phyloP scores from a whole-genome alignment of 2,113 vertebrate genomes.

The Alaudala cheleensis region DNA sequence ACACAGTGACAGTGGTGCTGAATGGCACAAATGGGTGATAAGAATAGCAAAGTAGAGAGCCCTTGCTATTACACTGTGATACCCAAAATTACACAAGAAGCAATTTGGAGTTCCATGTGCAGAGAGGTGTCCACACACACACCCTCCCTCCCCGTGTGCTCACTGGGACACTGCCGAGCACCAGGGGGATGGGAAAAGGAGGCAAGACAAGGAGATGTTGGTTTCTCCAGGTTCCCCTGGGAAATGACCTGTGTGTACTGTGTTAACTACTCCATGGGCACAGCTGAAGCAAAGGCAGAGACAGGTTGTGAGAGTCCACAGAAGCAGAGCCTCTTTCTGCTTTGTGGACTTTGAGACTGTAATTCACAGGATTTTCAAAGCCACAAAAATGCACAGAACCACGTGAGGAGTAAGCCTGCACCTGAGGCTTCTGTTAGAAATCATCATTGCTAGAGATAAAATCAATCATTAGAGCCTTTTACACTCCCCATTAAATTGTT shows the following conservation, averaged over 20 bases:
- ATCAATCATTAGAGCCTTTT: not conserved
- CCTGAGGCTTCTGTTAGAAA: not conserved
- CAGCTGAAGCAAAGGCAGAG: not conserved
- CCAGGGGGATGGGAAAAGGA: not conserved
- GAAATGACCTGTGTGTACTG: not conserved
- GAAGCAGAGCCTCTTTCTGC: not conserved
- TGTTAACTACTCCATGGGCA: fast-evolving
- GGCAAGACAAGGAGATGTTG: not conserved
- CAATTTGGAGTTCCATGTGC: not conserved
- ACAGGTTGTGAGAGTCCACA: not conserved
- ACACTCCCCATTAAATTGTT: not conserved
- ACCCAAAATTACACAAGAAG: not conserved
- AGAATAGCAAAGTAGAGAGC: not conserved
- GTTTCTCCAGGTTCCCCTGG: not conserved
- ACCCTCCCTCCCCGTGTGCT: fast-evolving
- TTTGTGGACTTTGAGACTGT: not conserved
- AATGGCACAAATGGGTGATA: not conserved
- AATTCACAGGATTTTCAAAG: not conserved
- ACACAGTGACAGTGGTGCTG: not conserved
- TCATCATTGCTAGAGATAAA: not conserved
- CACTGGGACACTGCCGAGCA: not conserved
- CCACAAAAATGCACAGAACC: not conserved
- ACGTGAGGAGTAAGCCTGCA: not conserved
- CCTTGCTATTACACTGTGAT: fast-evolving
- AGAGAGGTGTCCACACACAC: not conserved